Evolutionary conservation across 1,140 invertebrate genomes (phyloP).

Genomic region (Melanaphis sacchari): DNA sequence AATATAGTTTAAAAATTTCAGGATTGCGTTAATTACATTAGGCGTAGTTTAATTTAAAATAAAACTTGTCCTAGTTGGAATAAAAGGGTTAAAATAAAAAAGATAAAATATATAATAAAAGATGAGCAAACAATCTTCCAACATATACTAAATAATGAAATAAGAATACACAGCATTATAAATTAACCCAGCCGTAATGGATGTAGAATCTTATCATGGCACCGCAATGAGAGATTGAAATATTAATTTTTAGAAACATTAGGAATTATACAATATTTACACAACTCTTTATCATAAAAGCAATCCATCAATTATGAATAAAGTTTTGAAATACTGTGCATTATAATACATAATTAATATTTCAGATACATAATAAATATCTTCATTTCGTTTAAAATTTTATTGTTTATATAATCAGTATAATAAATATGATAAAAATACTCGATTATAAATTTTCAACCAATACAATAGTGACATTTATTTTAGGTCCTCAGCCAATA

Average conservation of each 20-base stretch:
- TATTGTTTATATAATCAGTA: not conserved
- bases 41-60: not conserved
- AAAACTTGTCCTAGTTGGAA: not conserved
- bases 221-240: not conserved
- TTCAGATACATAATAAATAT: not conserved
- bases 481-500: not conserved
- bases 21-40: not conserved
- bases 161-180: not conserved
- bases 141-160: not conserved
- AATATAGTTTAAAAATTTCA: not conserved
- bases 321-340: not conserved
- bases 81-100: not conserved
- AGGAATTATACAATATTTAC: slow-evolving; percentile 2
- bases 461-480: not conserved
- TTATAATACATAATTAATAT: not conserved
- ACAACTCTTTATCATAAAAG: not conserved
- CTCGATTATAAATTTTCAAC: not conserved
- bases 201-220: not conserved
- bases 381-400: not conserved
- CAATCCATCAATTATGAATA: not conserved
- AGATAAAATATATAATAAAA: not conserved
- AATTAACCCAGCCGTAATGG: slow-evolving; percentile 6
- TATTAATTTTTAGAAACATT: slow-evolving; percentile 12
- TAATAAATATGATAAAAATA: not conserved
- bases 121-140: not conserved